Evolutionary conservation across 2,888 invertebrate species (phyloP), one percentile per base, ranked within the genome.

Genomic region (Petrolisthes cinctipes): DNA sequence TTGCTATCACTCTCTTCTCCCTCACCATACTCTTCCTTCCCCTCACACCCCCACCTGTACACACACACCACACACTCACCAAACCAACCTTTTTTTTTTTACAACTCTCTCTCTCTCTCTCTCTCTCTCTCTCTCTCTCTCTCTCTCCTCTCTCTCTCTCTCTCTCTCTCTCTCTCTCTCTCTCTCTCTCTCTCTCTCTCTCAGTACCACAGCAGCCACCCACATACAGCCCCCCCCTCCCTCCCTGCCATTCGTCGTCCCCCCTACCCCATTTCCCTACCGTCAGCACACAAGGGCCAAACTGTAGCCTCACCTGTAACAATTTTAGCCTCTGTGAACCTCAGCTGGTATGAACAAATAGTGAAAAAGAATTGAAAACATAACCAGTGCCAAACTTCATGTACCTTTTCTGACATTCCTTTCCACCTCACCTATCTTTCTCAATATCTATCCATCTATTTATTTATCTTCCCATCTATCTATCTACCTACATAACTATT

Each of bases 141-240:
- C 85, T 66, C 61, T 9, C 17, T 20, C 23, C 85, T n/a, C 78
- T 53, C 85, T 79, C 6, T 20, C 56, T 51, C 53, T 23, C 71
- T 76, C 14, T 73, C 79, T 78, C 66, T n/a, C 54, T 85, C 54
- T 53, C 80, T 80, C 78, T 79, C 78, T 80, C 79, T 51, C 66
- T 71, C 71, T 82, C 73, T 23, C 66, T 82, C 75, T 66, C 83
- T 83, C 76, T 23, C 51, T 37, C 57, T 73, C 83, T 68, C 68
- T 54, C 76, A 23, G 7, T 20, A 7, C 73, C n/a, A n/a, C n/a
- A n/a, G n/a, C n/a, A n/a, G n/a, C n/a, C n/a, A 4, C 20, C 73
- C 20, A 11, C 17, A 17, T 73, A 14, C 78, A 3, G 14, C 14
- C 54, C n/a, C 54, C n/a, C 54, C 54, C 20, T 54, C 75, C 51